Percentiles rank a stretch among this genome's conserved stretches.
These are phyloP conservation scores for Rhagium mordax DNA, from an alignment of 2,888 invertebrate genomes.

Conservation along the genomic window DNA sequence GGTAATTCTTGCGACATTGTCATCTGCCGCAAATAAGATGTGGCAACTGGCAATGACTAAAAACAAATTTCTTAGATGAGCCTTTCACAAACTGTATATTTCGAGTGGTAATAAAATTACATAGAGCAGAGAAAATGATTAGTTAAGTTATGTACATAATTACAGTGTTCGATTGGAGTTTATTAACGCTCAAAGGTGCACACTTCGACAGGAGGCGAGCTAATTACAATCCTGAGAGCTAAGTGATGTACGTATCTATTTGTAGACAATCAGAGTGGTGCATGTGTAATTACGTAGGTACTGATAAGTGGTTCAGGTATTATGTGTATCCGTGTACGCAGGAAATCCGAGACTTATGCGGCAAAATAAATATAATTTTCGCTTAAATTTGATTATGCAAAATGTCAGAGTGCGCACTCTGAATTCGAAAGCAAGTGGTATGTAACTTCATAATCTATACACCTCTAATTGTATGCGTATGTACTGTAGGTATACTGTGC, in stretches of 20 bases:
- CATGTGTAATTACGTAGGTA: neutral
- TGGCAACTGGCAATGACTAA: too few relatives aligned
- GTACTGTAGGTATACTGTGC: too few relatives aligned
- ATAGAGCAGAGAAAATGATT: neutral
- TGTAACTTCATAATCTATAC: too few relatives aligned
- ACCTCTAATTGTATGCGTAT: too few relatives aligned
- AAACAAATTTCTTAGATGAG: too few relatives aligned
- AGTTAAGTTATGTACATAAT: neutral
- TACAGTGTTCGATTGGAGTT: neutral
- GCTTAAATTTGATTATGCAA: neutral
- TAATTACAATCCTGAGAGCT: neutral
- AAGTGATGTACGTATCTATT: neutral
- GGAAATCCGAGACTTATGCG: neutral
- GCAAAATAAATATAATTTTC: neutral
- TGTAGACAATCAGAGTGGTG: neutral
- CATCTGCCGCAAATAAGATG: too few relatives aligned
- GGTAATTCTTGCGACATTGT: too few relatives aligned
- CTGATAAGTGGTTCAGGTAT: neutral
- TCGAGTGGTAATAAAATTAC: neutral
- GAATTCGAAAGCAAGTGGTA: neutral
- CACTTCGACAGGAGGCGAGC: neutral
- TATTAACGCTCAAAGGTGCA: neutral
- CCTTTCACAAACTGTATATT: neutral
- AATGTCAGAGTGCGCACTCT: neutral
- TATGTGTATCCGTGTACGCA: too few relatives aligned